A percentile compares a stretch with the other conserved stretches of the same genome.
Evolutionary conservation across 2,888 invertebrate species (phyloP).

Genomic region (Caenorhabditis drosophilae): DNA sequence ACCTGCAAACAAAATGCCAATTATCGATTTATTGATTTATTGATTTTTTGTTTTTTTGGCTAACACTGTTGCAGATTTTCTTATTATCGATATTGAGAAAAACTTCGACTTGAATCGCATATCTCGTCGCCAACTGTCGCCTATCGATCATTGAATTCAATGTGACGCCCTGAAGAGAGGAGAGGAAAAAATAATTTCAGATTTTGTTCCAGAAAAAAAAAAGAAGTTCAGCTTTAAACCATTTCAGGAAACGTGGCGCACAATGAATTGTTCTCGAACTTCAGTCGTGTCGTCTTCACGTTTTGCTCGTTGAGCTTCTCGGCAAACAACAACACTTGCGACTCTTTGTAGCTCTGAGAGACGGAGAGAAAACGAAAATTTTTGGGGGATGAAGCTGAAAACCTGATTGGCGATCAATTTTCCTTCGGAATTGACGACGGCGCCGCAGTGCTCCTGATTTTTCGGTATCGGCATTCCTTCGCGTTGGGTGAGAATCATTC

Average conservation of each 20-base stretch:
- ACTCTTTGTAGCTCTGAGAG: constrained; percentile 21
- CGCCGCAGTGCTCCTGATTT: constrained; percentile 39
- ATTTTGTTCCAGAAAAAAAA: not conserved
- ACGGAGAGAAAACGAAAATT: too few relatives aligned
- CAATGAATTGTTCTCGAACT: constrained; percentile 52
- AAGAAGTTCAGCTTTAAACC: constrained; percentile 27
- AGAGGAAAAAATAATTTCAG: not conserved
- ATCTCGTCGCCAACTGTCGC: constrained; percentile 52
- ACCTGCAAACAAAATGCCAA: constrained; percentile 25
- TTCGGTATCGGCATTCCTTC: constrained; percentile 55
- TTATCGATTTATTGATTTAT: not conserved
- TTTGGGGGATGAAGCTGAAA: not conserved
- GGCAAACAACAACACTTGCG: constrained; percentile 25
- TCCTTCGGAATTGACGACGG: constrained; percentile 50
- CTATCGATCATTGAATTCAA: constrained; percentile 58
- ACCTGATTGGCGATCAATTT: constrained; percentile 45
- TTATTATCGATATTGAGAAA: constrained; percentile 50
- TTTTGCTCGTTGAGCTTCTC: constrained; percentile 28
- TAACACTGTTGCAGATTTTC: constrained; percentile 46
- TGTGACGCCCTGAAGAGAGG: constrained; percentile 44
- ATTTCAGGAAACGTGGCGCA: constrained; percentile 61
- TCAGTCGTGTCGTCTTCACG: constrained; percentile 43
- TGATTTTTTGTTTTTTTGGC: not conserved
- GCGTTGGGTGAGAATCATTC: constrained; percentile 58
- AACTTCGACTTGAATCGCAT: constrained; percentile 54